phyloP scores from a whole-genome alignment of 2,113 vertebrate species.

The Enhydra lutris region DNA sequence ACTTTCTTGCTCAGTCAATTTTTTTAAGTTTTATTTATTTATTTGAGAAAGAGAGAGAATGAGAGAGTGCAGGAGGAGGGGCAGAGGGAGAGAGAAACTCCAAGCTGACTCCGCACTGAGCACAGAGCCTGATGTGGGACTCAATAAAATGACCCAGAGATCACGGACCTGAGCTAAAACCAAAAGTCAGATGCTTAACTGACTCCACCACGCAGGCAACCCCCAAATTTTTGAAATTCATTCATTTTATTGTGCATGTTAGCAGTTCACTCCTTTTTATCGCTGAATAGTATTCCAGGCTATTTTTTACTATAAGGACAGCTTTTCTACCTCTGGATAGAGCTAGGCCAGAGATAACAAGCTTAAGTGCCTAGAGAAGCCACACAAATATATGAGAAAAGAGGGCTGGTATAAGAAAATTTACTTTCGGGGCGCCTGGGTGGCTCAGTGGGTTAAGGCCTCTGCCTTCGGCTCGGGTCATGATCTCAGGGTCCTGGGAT shows the following conservation, averaged over 20 bases:
- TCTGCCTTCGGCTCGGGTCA: too few species aligned
- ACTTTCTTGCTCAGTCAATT: not conserved
- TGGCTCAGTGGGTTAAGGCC: too few species aligned
- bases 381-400: not conserved
- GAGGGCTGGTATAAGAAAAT: not conserved
- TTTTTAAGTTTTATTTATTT: not conserved
- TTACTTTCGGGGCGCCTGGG: not conserved
- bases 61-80: not conserved
- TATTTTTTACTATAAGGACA: not conserved
- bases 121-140: too few species aligned
- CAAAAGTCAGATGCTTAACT: not conserved
- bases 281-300: not conserved
- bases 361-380: not conserved
- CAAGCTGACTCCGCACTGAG: not conserved
- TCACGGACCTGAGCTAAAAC: too few species aligned
- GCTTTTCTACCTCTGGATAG: not conserved
- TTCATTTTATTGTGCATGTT: not conserved
- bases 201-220: not conserved
- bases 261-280: not conserved
- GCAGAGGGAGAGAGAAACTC: not conserved
- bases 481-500: too few species aligned
- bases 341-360: not conserved
- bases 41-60: not conserved
- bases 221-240: not conserved
- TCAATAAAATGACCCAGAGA: too few species aligned